A percentile compares a stretch with the other conserved stretches of the same genome.
Evolutionary conservation across 35 echinoderm and acorn worm genomes (phyloP).

Genomic region (Anneissia japonica): DNA sequence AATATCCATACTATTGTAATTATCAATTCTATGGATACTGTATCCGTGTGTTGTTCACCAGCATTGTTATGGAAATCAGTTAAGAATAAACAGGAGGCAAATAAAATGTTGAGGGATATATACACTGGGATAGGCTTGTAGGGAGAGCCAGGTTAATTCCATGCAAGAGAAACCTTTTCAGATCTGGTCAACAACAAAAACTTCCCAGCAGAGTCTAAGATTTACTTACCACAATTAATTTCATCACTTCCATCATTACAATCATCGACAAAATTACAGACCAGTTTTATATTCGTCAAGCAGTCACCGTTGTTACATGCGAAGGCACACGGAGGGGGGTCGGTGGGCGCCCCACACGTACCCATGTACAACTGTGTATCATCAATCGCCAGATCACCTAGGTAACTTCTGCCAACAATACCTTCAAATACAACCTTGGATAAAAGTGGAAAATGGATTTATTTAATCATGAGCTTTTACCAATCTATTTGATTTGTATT

Average conservation of each 20-base stretch:
- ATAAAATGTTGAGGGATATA: too few species aligned
- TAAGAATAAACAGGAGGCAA: too few species aligned
- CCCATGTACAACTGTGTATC: conserved; percentile 47
- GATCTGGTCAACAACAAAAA: too few species aligned
- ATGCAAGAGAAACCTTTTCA: too few species aligned
- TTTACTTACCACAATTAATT: conserved; percentile 68
- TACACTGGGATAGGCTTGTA: too few species aligned
- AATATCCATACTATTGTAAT: too few species aligned
- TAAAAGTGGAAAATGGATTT: not conserved
- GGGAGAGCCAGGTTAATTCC: too few species aligned
- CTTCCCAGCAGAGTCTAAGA: not conserved
- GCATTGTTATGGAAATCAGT: too few species aligned
- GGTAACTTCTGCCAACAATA: conserved; percentile 26
- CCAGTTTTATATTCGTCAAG: conserved; percentile 2
- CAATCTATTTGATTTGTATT: too few species aligned
- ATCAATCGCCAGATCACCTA: conserved; percentile 83
- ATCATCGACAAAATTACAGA: conserved; percentile 79
- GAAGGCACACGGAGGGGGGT: conserved; percentile 46
- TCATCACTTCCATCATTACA: conserved; percentile 80
- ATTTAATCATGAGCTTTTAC: too few species aligned
- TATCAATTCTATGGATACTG: too few species aligned
- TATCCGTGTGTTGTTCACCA: too few species aligned
- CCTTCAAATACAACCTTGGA: conserved; percentile 74
- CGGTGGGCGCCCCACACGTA: conserved; percentile 45
- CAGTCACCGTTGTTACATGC: conserved; percentile 42